Evolutionary conservation across 2,888 invertebrate genomes (phyloP), one percentile per base, ranked within the genome.

Genomic region (Oligia fasciuncula): DNA sequence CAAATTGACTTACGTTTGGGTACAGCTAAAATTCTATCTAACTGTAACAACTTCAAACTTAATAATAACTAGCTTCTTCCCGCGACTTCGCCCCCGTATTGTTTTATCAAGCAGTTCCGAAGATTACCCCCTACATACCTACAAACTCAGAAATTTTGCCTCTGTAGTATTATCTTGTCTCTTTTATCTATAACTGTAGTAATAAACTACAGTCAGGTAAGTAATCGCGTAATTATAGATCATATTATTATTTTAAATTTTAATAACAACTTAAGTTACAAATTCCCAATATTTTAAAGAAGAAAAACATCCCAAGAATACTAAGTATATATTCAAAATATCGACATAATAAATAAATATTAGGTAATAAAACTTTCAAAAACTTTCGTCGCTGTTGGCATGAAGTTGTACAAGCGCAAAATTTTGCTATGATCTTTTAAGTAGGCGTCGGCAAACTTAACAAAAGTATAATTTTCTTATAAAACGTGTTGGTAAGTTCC

Each of bases 371-470:
- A n/a, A 57, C 11, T 80, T 70, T 40, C 2, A 57, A 46, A 29
- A 76, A 77, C 17, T 40, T 29, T 77, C 73, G 4, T 43, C 40
- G 6, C 51, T 76, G 66, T 74, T 69, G 35, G 66, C 73, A 74
- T 49, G 4, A 83, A 85, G 78, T 80, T 81, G 19, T 72, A 29
- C 14, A 49, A 75, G 57, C 54, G 46, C 67, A 35, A 78, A 85
- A 81, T 65, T 14, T 79, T 87, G 86, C 81, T 87, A 83, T 80
- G 54, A 73, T 80, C 79, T 75, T 78, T 81, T 83, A 57, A 74
- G 81, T 80, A 87, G 88, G 88, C 88, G 84, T 78, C 63, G 43
- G 46, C 3, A 63, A 85, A 81, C 73, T 83, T 57, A 35, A 49
- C n/a, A 11, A 49, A 76, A 81, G 69, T 81, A 46, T 60, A 75